Evolutionary conservation across 2,888 invertebrate species (phyloP), one percentile per base, ranked within the genome.

Genomic region (Drosophila suboccidentalis): DNA sequence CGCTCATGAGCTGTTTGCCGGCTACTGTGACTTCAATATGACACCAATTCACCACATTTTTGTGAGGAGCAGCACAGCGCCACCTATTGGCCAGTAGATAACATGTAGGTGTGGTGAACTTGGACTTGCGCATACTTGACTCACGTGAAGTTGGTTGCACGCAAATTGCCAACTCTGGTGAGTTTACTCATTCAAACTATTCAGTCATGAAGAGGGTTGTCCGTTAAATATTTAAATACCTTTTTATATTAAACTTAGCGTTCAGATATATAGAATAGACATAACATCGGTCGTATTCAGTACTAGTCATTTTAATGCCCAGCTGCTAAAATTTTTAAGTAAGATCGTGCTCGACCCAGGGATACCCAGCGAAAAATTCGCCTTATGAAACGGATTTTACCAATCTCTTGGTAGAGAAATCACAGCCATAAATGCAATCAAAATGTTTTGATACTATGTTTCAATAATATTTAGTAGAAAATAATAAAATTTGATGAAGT

Each of bases 51-150:
- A 22, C 26, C 26, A 26, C 41, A 2, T 3, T 11, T 39, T n/a
- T 13, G 17, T 41, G 32, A 38, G 36, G 8, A 29, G 19, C n/a
- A n/a, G n/a, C 3, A 8, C 1, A 29, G 11, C 41, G 69, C 47
- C 73, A 68, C 34, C 75, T 77, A 39, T 51, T 9, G 58, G 2
- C 0, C 0, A 9, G 11, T 22, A 47, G 38, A 8, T 1, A 9
- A 0, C n/a, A 0, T 2, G 29, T 2, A 1, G 10, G 4, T 1
- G 0, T n/a, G 17, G 1, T 32, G 15, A 29, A 44, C n/a, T 19
- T 19, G 5, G 15, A 17, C 13, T 2, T 0, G n/a, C n/a, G 29
- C 19, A 13, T 10, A 3, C 4, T 53, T 9, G 2, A 11, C 9
- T 4, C 4, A 15, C 19, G 26, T 47, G 11, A 63, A 49, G 43